Base-by-base conservation (phyloP, 2,888 invertebrate species). In the Dolichopus griseipennis region DNA sequence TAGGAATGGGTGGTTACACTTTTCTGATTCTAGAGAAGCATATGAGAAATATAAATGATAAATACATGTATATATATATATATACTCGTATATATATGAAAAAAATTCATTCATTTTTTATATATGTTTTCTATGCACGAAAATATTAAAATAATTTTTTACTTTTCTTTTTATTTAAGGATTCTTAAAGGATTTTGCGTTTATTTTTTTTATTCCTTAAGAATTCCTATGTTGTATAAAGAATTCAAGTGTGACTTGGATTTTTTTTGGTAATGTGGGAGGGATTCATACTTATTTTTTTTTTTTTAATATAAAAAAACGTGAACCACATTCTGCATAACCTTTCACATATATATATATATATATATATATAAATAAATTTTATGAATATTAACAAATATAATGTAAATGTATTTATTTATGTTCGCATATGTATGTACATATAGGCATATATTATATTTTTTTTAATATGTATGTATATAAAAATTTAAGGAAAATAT, bases 41-140 rank as follows among this genome's bases (percentile, higher is more conserved):
- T 52, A 52, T 52, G 52, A 52, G 52, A 52, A 52, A n/a, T n/a
- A 12, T 52, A 52, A 52, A 52, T 52, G 52, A 52, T 52, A 52
- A 52, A 52, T 52, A 52, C 1, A 52, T 6, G 52, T 18, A 37
- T 10, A 27, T 2, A 37, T 37, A 37, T 7, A 37, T 43, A 43
- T 43, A 43, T 15, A 10, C 34, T 34, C 34, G 34, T 34, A 43
- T 15, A 34, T 7, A 34, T 7, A 37, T 5, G 8, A 37, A 37
- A 37, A 12, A 37, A 37, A 37, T 1, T 37, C 37, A 9, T 37
- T 37, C 37, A 2, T 34, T 9, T 34, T 34, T 34, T 34, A 7
- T 34, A 7, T 37, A 37, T 27, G 27, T 27, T 27, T 41, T 41
- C 41, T 15, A 41, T 41, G 15, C 41, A 41, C 12, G 41, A 41